Evolutionary conservation across 2,797 vertebrate genomes (phyloP).

Genomic region (Spinus pinus): DNA sequence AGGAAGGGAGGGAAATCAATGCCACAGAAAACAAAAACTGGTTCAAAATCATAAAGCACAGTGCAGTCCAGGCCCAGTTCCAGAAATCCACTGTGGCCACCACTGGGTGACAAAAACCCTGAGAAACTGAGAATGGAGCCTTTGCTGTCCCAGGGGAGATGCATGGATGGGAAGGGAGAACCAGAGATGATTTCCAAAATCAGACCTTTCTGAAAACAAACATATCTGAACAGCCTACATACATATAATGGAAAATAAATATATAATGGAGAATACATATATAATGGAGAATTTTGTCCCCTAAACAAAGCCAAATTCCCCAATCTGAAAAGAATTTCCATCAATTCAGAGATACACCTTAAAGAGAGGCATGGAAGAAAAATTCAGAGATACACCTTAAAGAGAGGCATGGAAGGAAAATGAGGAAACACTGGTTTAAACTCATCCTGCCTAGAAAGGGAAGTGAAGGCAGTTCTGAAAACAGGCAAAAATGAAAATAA

Average conservation of each 20-base stretch:
- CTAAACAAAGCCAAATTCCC: background rate
- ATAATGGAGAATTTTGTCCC: background rate
- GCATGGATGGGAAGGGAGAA: background rate
- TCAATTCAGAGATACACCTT: background rate
- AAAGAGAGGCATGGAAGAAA: background rate
- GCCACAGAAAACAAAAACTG: background rate
- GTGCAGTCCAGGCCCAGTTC: background rate
- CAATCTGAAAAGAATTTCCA: background rate
- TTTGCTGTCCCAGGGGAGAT: background rate
- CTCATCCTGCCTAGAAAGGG: background rate
- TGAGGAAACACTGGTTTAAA: background rate
- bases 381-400: background rate
- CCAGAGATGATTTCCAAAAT: background rate
- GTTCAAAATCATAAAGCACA: background rate
- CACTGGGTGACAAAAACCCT: background rate
- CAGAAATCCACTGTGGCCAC: background rate
- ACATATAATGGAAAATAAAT: background rate
- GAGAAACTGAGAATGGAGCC: background rate
- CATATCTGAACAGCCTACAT: background rate
- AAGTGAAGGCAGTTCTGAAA: background rate
- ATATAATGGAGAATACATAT: background rate
- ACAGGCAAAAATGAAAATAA: background rate
- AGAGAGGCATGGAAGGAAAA: background rate
- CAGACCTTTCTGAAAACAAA: background rate
- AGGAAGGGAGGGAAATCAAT: background rate